Evolutionary conservation across 2,888 invertebrate species (phyloP).

Genomic region (Nemotelus nigrinus): DNA sequence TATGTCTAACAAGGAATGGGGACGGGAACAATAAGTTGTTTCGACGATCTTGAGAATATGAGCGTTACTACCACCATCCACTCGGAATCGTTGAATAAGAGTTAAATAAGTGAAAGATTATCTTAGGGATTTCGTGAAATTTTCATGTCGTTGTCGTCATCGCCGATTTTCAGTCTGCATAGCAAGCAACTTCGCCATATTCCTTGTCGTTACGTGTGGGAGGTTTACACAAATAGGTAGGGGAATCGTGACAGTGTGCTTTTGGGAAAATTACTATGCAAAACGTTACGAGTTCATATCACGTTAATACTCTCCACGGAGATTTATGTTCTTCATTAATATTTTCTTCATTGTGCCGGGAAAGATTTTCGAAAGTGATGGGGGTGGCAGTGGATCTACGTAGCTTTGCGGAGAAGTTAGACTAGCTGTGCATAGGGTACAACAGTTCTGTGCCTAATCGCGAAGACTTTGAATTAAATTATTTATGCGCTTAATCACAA

Average conservation of each 20-base stretch:
- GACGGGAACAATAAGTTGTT: too few relatives aligned
- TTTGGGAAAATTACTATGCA: background rate
- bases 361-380: too few relatives aligned
- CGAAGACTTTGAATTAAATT: too few relatives aligned
- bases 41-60: background rate
- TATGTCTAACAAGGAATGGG: too few relatives aligned
- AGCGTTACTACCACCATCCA: background rate
- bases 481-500: too few relatives aligned
- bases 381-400: too few relatives aligned
- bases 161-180: background rate
- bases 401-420: too few relatives aligned
- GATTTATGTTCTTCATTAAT: background rate
- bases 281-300: background rate
- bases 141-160: background rate
- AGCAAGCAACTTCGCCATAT: background rate
- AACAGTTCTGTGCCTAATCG: too few relatives aligned
- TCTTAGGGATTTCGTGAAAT: background rate
- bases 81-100: background rate
- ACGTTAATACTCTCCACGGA: background rate
- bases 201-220: background rate
- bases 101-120: conserved; percentile 2
- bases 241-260: background rate
- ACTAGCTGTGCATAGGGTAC: too few relatives aligned
- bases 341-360: background rate
- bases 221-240: background rate